Percentiles rank a stretch among this genome's conserved stretches.
Evolutionary conservation across 2,797 vertebrate genomes (phyloP).

Genomic region (Malurus leucopterus): DNA sequence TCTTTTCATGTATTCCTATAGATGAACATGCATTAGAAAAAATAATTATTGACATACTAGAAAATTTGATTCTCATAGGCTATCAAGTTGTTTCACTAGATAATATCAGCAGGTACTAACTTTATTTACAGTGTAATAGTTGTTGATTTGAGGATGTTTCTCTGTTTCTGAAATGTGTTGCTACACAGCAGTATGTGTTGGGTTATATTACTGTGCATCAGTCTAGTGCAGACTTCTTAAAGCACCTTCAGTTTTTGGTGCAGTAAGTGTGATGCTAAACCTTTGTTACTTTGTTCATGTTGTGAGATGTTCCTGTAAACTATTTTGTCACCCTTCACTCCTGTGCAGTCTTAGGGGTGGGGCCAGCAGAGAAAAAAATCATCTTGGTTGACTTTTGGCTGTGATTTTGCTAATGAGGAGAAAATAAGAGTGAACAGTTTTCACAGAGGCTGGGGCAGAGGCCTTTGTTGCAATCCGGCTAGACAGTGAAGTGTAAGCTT

Average conservation of each 20-base stretch:
- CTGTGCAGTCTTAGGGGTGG: background rate
- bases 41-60: conserved; percentile 22
- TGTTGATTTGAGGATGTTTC: background rate
- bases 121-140: background rate
- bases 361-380: background rate
- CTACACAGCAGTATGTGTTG: background rate
- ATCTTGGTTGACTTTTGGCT: background rate
- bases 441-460: background rate
- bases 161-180: background rate
- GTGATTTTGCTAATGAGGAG: background rate
- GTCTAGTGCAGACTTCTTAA: background rate
- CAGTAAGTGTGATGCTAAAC: background rate
- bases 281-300: background rate
- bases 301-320: background rate
- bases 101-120: background rate
- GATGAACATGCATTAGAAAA: conserved; percentile 27
- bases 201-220: background rate
- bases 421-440: background rate
- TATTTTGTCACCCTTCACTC: background rate
- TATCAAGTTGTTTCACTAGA: background rate
- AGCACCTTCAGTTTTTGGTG: background rate
- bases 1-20: conserved; percentile 29
- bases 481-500: background rate
- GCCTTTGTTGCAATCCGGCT: background rate
- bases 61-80: background rate